Evolutionary conservation across 1,140 invertebrate species (phyloP).

Genomic region (Stegodyphus dumicola): DNA sequence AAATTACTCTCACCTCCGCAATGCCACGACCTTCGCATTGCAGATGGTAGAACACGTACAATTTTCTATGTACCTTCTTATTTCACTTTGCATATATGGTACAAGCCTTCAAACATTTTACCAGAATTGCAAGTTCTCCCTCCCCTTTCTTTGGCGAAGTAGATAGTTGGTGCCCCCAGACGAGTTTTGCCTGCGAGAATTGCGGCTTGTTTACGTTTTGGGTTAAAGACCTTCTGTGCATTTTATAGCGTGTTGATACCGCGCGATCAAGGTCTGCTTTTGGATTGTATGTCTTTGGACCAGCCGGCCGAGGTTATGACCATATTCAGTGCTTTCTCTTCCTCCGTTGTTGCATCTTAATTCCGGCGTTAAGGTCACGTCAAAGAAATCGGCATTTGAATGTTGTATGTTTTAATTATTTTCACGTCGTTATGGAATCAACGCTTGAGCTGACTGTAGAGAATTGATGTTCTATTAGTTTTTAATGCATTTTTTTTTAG

Average conservation of each 20-base stretch:
- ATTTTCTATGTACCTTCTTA: background rate
- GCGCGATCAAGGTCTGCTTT: slow-evolving; percentile 32
- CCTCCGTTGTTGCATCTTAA: background rate
- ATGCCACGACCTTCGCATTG: background rate
- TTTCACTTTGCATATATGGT: slow-evolving; percentile 8
- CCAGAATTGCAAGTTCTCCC: background rate
- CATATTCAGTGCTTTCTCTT: slow-evolving; percentile 23
- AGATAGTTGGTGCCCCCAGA: background rate
- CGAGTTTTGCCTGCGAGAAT: background rate
- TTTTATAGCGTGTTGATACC: background rate
- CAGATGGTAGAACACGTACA: background rate
- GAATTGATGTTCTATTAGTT: background rate
- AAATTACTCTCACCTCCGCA: too few species aligned
- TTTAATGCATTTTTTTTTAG: too few species aligned
- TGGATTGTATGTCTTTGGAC: slow-evolving; percentile 1
- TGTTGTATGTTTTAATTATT: background rate
- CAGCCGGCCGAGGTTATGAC: slow-evolving; percentile 44
- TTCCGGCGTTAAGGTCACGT: background rate
- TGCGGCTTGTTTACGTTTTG: slow-evolving; percentile 49
- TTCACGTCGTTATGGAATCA: background rate
- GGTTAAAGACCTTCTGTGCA: slow-evolving; percentile 50
- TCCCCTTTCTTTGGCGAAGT: background rate
- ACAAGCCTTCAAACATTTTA: background rate
- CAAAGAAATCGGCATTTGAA: background rate
- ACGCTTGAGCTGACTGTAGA: background rate